These are phyloP conservation scores for Ptychadena robeensis DNA, from an alignment of 2,797 vertebrate species.

Conservation along the genomic window DNA sequence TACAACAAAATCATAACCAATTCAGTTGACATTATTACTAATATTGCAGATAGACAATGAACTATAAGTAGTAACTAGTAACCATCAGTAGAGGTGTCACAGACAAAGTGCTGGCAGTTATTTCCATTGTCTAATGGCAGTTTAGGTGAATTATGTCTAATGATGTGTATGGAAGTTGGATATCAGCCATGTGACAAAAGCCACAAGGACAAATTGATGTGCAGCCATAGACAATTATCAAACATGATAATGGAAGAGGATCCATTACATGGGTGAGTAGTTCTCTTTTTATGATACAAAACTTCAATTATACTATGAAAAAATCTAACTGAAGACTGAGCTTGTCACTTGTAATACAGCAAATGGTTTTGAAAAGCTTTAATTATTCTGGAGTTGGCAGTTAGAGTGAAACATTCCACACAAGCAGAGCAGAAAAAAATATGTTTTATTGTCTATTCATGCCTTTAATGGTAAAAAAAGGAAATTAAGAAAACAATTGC, in stretches of 20 bases:
- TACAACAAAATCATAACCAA: no score
- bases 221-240: conserved; percentile 19
- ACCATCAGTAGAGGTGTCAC: background rate
- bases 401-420: conserved; percentile 35
- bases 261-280: conserved; percentile 16
- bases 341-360: conserved; percentile 31
- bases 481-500: background rate
- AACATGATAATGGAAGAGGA: conserved; percentile 24
- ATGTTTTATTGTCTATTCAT: conserved; percentile 38
- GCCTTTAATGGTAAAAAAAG: conserved; percentile 30
- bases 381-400: conserved; percentile 45
- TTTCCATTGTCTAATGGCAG: background rate
- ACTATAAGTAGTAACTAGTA: background rate
- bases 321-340: conserved; percentile 13
- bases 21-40: no score
- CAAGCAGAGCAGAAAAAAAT: background rate
- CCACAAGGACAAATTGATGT: conserved; percentile 17
- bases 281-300: conserved; percentile 20
- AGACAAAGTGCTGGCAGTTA: background rate
- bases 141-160: conserved; percentile 32
- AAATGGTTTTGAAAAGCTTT: conserved; percentile 43
- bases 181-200: conserved; percentile 3
- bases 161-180: conserved; percentile 16
- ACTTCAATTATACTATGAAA: conserved; percentile 31
- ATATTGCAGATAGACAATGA: no score